Evolutionary conservation across 2,797 vertebrate genomes (phyloP).

Genomic region (Amniataba percoides): DNA sequence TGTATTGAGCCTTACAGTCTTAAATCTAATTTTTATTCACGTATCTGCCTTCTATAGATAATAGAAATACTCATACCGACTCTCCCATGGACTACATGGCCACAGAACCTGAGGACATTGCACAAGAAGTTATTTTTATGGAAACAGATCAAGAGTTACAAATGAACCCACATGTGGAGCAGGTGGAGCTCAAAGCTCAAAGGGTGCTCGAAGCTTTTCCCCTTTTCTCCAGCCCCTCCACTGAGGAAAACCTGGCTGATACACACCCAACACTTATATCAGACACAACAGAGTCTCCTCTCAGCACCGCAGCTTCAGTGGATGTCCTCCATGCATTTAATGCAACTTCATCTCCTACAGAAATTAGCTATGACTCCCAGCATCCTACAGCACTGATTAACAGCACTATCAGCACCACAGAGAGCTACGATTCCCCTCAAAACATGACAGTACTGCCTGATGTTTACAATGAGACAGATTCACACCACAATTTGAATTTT

Average conservation of each 20-base stretch:
- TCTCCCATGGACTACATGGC: slow-evolving; percentile 71
- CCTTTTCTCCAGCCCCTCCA: slow-evolving; percentile 64
- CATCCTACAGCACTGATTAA: slow-evolving; percentile 32
- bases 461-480: slow-evolving; percentile 64
- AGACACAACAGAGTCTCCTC: slow-evolving; percentile 52
- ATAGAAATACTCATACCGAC: slow-evolving; percentile 73
- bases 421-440: slow-evolving; percentile 34
- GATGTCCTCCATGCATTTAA: slow-evolving; percentile 45
- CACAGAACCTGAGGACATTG: slow-evolving; percentile 80
- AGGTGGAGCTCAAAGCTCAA: slow-evolving; percentile 90
- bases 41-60: slow-evolving; percentile 61
- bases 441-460: slow-evolving; percentile 35
- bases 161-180: slow-evolving; percentile 79
- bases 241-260: slow-evolving; percentile 48
- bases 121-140: slow-evolving; percentile 87
- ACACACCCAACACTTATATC: slow-evolving; percentile 40
- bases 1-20: not conserved
- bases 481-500: slow-evolving; percentile 47
- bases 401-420: slow-evolving; percentile 33
- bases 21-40: not conserved
- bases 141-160: slow-evolving; percentile 89
- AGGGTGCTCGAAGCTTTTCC: slow-evolving; percentile 89
- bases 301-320: slow-evolving; percentile 24
- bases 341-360: slow-evolving; percentile 50
- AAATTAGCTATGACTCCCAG: slow-evolving; percentile 46